Evolutionary conservation across 2,888 invertebrate species (phyloP).

Genomic region (Trichopoda pennipes): DNA sequence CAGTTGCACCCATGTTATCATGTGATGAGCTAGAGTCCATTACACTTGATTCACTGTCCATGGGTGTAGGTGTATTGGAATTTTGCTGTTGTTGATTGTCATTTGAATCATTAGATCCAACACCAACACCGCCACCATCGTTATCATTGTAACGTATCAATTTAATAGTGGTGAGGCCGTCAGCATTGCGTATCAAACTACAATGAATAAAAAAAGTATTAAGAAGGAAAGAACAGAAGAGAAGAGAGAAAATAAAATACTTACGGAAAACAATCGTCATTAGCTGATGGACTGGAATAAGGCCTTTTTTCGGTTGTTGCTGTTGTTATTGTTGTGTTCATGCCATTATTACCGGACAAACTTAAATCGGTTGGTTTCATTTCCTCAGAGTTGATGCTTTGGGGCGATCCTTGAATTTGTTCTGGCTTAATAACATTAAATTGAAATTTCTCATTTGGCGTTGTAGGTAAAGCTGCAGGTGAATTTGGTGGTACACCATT

Average conservation of each 20-base stretch:
- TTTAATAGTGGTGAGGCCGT: slow-evolving; percentile 81
- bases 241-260: slow-evolving; percentile 64
- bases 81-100: slow-evolving; percentile 56
- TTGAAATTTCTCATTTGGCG: slow-evolving; percentile 78
- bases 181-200: slow-evolving; percentile 81
- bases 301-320: slow-evolving; percentile 72
- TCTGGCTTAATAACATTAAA: slow-evolving; percentile 79
- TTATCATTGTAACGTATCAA: slow-evolving; percentile 79
- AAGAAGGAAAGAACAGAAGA: not conserved
- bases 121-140: slow-evolving; percentile 44
- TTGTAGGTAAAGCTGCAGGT: slow-evolving; percentile 75
- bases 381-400: slow-evolving; percentile 81
- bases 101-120: slow-evolving; percentile 57
- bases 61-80: slow-evolving; percentile 57
- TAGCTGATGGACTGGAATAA: slow-evolving; percentile 71
- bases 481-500: slow-evolving; percentile 79
- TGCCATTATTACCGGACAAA: slow-evolving; percentile 75
- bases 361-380: slow-evolving; percentile 87
- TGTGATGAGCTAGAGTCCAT: slow-evolving; percentile 59
- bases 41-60: slow-evolving; percentile 66
- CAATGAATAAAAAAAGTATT: not conserved
- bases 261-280: slow-evolving; percentile 81
- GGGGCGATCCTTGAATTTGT: slow-evolving; percentile 74
- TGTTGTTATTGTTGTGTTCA: too few species aligned
- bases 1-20: slow-evolving; percentile 61